These are phyloP conservation scores for Latrodectus geometricus DNA, from an alignment of 1,140 invertebrate species.

Conservation along the genomic window DNA sequence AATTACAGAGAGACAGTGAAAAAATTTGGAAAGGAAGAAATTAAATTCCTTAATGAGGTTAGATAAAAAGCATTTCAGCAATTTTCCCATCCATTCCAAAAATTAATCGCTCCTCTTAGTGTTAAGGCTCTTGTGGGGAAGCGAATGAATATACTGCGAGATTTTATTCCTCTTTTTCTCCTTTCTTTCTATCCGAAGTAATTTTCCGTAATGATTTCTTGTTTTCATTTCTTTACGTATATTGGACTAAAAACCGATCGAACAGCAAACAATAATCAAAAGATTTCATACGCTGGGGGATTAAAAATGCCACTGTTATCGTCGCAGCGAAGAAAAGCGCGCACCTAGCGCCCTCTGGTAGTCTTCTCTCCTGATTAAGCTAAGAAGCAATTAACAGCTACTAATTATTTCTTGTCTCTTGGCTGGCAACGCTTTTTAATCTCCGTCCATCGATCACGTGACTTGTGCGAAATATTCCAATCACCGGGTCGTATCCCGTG, in stretches of 20 bases:
- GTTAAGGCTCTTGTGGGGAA: neutral
- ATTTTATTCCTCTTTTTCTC: neutral
- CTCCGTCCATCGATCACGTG: slow-evolving; percentile 58
- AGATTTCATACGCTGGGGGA: neutral
- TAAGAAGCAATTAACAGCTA: slow-evolving; percentile 61
- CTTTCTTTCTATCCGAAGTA: neutral
- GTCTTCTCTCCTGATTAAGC: slow-evolving; percentile 49
- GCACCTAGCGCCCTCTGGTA: slow-evolving; percentile 9
- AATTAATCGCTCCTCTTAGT: neutral
- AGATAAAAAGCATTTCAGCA: neutral
- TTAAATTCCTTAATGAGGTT: neutral
- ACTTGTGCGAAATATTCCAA: slow-evolving; percentile 56
- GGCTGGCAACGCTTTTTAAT: slow-evolving; percentile 56
- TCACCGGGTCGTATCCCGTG: slow-evolving; percentile 53
- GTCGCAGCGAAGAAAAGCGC: too few relatives aligned
- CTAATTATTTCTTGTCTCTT: slow-evolving; percentile 59
- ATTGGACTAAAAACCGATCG: neutral
- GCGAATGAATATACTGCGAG: neutral
- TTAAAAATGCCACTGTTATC: neutral
- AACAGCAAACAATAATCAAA: neutral
- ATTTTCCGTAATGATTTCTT: neutral
- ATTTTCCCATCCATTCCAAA: neutral
- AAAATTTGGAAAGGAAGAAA: neutral
- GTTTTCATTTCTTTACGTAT: neutral
- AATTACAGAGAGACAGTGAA: too few relatives aligned